Percentiles rank a stretch among this genome's conserved stretches.
Conservation (phyloP, 92 coral and sea anemone species). For the Phymanthus crucifer region DNA sequence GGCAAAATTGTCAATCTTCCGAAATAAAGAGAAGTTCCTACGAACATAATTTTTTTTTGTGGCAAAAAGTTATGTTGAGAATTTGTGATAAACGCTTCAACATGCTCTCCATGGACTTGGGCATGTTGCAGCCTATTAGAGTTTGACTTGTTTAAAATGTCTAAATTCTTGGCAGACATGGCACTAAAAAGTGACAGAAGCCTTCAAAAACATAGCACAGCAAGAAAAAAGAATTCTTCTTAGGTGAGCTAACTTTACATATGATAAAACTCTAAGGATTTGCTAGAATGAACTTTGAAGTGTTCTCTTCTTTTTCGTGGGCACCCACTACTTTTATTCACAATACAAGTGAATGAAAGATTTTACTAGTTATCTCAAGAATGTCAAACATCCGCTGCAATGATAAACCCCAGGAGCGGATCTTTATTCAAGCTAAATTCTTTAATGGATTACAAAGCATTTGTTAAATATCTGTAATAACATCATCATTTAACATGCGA, state of each 20-base stretch:
- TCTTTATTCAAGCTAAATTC: constrained; percentile 22
- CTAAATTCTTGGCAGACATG: no score
- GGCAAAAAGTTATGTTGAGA: neutral
- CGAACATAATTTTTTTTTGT: neutral
- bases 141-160: neutral
- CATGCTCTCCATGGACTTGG: neutral
- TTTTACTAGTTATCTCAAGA: constrained; percentile 34
- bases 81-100: neutral
- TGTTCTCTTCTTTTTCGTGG: constrained; percentile 34
- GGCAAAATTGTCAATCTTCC: no score
- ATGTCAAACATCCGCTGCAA: constrained; percentile 36
- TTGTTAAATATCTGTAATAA: constrained; percentile 25
- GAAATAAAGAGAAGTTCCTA: neutral
- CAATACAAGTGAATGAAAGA: constrained; percentile 23
- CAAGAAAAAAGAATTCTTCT: neutral
- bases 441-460: constrained; percentile 13
- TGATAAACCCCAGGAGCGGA: constrained; percentile 44
- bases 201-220: no score
- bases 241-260: neutral
- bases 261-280: neutral
- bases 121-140: neutral
- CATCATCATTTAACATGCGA: constrained; percentile 45
- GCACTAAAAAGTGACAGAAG: neutral
- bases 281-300: neutral
- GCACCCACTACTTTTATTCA: neutral